Evolutionary conservation across 2,888 invertebrate genomes (phyloP).

Genomic region (Chloroclystis v-ata): DNA sequence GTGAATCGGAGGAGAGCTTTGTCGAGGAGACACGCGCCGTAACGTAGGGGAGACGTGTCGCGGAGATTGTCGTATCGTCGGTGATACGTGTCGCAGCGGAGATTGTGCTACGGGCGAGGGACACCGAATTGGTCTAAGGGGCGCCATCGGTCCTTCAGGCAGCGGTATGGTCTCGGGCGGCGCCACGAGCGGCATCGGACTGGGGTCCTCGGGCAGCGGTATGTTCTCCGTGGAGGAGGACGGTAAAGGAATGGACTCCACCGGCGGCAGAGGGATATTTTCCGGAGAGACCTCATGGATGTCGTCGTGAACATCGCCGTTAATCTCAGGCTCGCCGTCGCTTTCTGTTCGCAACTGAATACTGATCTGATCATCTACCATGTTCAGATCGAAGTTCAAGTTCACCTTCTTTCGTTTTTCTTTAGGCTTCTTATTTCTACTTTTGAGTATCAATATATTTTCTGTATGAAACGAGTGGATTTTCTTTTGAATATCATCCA

Average conservation of each 20-base stretch:
- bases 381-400: slow-evolving; percentile 72
- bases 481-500: slow-evolving; percentile 80
- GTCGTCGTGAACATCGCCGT: slow-evolving; percentile 62
- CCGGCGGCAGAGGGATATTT: slow-evolving; percentile 64
- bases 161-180: slow-evolving; percentile 63
- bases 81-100: slow-evolving; percentile 2
- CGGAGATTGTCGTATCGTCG: slow-evolving; percentile 1
- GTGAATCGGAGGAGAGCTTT: not conserved
- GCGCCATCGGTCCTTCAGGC: slow-evolving; percentile 59
- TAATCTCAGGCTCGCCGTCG: slow-evolving; percentile 51
- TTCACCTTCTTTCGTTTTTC: slow-evolving; percentile 77
- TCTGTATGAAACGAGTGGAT: slow-evolving; percentile 81
- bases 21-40: slow-evolving; percentile 4
- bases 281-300: slow-evolving; percentile 56
- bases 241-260: slow-evolving; percentile 68
- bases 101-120: slow-evolving; percentile 10
- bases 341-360: slow-evolving; percentile 66
- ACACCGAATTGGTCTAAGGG: slow-evolving; percentile 25
- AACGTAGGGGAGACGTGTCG: not conserved
- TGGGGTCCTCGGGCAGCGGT: slow-evolving; percentile 60
- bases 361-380: slow-evolving; percentile 74
- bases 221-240: slow-evolving; percentile 53
- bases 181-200: slow-evolving; percentile 49
- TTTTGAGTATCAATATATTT: slow-evolving; percentile 79
- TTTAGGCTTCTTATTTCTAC: slow-evolving; percentile 78